phyloP scores from a whole-genome alignment of 2,113 vertebrate genomes.

The Colistium nudipinnis region DNA sequence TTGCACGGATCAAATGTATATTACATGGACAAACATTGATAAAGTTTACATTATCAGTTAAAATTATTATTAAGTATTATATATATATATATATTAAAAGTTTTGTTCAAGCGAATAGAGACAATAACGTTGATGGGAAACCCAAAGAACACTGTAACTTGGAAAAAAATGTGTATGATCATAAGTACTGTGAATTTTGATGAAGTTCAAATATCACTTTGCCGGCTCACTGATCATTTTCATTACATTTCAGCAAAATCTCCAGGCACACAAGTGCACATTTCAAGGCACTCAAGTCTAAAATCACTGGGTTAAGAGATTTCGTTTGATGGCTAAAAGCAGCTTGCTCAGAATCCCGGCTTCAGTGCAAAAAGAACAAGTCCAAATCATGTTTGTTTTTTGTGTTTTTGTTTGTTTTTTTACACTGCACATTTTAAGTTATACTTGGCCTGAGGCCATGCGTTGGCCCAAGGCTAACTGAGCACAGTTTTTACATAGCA shows the following conservation, averaged over 20 bases:
- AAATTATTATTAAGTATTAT: too few relatives aligned
- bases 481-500: constrained; percentile 47
- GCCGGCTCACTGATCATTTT: constrained; percentile 46
- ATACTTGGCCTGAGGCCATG: constrained; percentile 46
- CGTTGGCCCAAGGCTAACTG: constrained; percentile 51
- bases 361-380: constrained; percentile 30
- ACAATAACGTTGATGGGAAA: not conserved
- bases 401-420: too few relatives aligned
- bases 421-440: constrained; percentile 41
- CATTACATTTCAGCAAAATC: constrained; percentile 47
- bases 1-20: too few relatives aligned
- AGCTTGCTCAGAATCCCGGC: constrained; percentile 25
- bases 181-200: constrained; percentile 17
- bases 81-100: too few relatives aligned
- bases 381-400: constrained; percentile 25
- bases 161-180: not conserved
- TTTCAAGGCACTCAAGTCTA: constrained; percentile 29
- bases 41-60: not conserved
- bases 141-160: not conserved
- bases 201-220: constrained; percentile 33
- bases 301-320: constrained; percentile 23
- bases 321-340: constrained; percentile 49
- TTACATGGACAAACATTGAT: not conserved
- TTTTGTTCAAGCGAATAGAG: not conserved
- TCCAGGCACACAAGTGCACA: constrained; percentile 23